Evolutionary conservation across 2,888 invertebrate genomes (phyloP).

Genomic region (Melolontha melolontha): DNA sequence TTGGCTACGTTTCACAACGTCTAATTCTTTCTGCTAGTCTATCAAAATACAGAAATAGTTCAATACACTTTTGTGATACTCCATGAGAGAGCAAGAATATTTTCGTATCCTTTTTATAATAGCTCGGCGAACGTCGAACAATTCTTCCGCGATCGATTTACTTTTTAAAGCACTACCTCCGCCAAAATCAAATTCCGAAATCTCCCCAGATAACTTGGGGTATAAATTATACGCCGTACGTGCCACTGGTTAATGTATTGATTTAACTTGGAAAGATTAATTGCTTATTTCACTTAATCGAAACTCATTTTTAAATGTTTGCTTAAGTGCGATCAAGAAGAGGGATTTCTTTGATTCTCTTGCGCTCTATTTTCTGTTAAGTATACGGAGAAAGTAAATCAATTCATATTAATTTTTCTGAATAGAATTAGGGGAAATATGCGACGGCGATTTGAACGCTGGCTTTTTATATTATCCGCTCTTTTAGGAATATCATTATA

Average conservation of each 20-base stretch:
- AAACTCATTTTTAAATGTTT: slow-evolving; percentile 35
- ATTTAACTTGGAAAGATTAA: slow-evolving; percentile 37
- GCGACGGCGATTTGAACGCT: too few species aligned
- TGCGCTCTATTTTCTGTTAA: background rate
- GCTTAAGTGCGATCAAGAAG: background rate
- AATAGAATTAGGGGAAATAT: too few species aligned
- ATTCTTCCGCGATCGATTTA: slow-evolving; percentile 1
- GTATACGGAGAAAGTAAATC: slow-evolving; percentile 15
- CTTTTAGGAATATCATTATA: too few species aligned
- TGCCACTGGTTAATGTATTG: slow-evolving; percentile 36
- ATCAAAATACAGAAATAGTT: too few species aligned
- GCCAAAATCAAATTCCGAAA: slow-evolving; percentile 23
- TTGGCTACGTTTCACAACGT: too few species aligned
- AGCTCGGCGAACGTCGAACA: background rate
- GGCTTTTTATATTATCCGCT: too few species aligned
- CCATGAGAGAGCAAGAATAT: too few species aligned
- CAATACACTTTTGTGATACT: too few species aligned
- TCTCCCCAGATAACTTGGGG: slow-evolving; percentile 13
- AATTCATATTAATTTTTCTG: slow-evolving; percentile 8
- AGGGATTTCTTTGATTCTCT: slow-evolving; percentile 22
- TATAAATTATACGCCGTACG: slow-evolving; percentile 32
- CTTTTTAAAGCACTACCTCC: slow-evolving; percentile 13
- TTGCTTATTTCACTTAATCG: slow-evolving; percentile 41
- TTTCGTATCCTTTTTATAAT: background rate
- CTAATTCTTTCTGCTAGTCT: too few species aligned